Base-by-base conservation (phyloP, 1,140 invertebrate species). In the Drosophila repleta region DNA sequence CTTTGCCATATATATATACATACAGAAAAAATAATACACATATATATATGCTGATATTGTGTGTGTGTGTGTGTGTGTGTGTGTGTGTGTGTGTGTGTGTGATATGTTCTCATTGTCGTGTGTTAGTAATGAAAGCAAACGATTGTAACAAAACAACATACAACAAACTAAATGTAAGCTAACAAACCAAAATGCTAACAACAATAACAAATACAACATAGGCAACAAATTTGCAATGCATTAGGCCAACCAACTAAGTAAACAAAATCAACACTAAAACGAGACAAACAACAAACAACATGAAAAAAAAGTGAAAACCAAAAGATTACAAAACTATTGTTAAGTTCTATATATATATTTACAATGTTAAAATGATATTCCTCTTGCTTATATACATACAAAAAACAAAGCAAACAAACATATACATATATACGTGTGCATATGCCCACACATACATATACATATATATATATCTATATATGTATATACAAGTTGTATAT, bases 281-380 rank as follows among this genome's bases (percentile, higher is more conserved):
- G 8, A 35, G 32, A 72, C 60, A 45, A 61, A 37, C 17, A 18
- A 45, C n/a, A 41, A 41, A 41, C 15, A 18, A 46, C 18, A 29
- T 8, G 6, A 29, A 8, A 1, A 29, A 7, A 29, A 29, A 8
- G n/a, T n/a, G 0, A 17, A 62, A 67, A 46, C 26, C 17, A 11
- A 68, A 57, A 61, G 32, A 58, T 63, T 66, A 55, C 20, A 43
- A 52, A 74, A 70, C 35, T 63, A 70, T 63, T 57, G 58, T 64
- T 68, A 74, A 62, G 71, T 70, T 74, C 71, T 67, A 74, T 74
- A 74, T 69, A 69, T 74, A 70, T 74, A 74, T 74, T 63, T 74
- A 74, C 67, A 70, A 70, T 70, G 66, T 74, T 70, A 74, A 85
- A 87, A 79, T 62, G 75, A 87, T 88, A 88, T 88, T 87, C 83